Evolutionary conservation across 53 echinoderm and acorn worm species (phyloP).

Genomic region (Echinometra lucunter): DNA sequence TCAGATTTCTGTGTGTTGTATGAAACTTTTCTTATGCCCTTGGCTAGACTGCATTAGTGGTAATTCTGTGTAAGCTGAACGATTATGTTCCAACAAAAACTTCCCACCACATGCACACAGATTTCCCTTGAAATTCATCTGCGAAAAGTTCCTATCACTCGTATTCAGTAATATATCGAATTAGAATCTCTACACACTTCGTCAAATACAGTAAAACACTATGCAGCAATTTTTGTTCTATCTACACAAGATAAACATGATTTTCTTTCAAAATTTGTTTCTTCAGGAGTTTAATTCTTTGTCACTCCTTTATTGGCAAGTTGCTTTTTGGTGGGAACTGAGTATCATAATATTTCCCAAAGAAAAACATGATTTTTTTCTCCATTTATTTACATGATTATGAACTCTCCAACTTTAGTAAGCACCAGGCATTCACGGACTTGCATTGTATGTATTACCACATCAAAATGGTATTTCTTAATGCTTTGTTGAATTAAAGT

Average conservation of each 20-base stretch:
- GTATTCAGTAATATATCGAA: not conserved
- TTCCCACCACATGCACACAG: not conserved
- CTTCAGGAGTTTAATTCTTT: not conserved
- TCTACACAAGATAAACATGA: not conserved
- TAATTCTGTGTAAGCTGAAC: not conserved
- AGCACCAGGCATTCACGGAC: not conserved
- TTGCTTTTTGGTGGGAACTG: constrained; percentile 1
- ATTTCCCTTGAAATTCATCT: not conserved
- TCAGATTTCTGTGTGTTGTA: not conserved
- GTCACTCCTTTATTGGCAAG: not conserved
- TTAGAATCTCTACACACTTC: not conserved
- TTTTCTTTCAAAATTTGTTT: not conserved
- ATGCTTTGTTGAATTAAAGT: not conserved
- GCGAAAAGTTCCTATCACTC: not conserved
- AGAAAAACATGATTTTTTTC: not conserved
- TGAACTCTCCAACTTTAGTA: not conserved
- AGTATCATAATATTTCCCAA: not conserved
- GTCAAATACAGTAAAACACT: not conserved
- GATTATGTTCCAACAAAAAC: not conserved
- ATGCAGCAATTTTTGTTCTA: constrained; percentile 17
- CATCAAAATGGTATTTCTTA: not conserved
- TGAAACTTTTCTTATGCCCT: not conserved
- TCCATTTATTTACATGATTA: constrained; percentile 23
- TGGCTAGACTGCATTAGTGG: not conserved
- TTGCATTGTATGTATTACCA: not conserved